phyloP scores from a whole-genome alignment of 2,113 vertebrate genomes.

The Lophochroa leadbeateri region DNA sequence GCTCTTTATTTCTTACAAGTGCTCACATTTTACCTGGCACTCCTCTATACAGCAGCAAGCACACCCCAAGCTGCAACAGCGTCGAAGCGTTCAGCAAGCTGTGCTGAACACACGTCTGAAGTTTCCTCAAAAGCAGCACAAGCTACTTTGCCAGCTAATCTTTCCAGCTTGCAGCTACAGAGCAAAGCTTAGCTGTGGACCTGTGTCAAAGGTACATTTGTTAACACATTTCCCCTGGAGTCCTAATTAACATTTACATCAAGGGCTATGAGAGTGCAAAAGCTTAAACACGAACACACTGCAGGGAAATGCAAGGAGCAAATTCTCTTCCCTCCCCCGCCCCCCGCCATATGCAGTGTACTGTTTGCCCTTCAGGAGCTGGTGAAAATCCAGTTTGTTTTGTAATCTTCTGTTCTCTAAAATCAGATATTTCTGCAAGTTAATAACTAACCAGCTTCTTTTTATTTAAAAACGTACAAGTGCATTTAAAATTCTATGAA shows the following conservation, averaged over 20 bases:
- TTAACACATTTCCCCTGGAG: slow-evolving; percentile 63
- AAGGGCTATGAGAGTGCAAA: neutral
- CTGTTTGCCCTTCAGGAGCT: slow-evolving; percentile 59
- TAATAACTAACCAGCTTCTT: slow-evolving; percentile 67
- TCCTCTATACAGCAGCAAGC: neutral
- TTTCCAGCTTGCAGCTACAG: slow-evolving; percentile 47
- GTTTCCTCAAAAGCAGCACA: slow-evolving; percentile 60
- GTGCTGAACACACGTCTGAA: neutral
- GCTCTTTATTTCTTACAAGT: neutral
- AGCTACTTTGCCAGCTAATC: neutral
- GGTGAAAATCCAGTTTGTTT: slow-evolving; percentile 58
- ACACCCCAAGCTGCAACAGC: neutral
- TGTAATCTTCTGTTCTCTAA: slow-evolving; percentile 53
- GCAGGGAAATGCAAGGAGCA: neutral
- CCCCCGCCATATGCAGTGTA: neutral
- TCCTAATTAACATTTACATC: slow-evolving; percentile 66
- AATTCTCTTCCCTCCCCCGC: neutral
- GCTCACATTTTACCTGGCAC: neutral
- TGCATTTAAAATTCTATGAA: slow-evolving; percentile 11
- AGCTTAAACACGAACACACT: neutral
- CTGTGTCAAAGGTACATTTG: slow-evolving; percentile 67
- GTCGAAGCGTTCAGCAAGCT: neutral
- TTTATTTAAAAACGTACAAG: slow-evolving; percentile 42
- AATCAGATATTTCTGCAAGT: slow-evolving; percentile 66
- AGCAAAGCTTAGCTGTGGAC: slow-evolving; percentile 11